A percentile compares a stretch with the other conserved stretches of the same genome.
Evolutionary conservation across 2,113 vertebrate species (phyloP).

Genomic region (Psettodes erumei): DNA sequence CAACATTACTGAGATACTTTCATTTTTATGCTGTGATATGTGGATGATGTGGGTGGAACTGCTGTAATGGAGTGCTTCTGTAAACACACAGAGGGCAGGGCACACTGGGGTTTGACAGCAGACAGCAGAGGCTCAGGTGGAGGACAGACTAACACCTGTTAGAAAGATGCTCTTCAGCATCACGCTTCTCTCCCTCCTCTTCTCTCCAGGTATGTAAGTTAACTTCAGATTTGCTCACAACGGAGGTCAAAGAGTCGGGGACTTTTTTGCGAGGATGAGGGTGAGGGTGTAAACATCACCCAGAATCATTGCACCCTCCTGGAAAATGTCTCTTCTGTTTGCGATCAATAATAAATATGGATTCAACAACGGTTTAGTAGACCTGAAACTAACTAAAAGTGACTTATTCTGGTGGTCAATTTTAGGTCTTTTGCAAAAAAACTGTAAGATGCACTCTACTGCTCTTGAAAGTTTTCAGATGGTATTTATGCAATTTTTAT

Average conservation of each 20-base stretch:
- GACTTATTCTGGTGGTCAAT: not conserved
- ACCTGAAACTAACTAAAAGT: not conserved
- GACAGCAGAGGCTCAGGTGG: not conserved
- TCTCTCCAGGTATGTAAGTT: constrained; percentile 66
- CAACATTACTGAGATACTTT: constrained; percentile 39
- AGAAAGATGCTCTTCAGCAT: constrained; percentile 50
- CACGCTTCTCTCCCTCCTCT: constrained; percentile 53
- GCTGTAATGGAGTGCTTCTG: constrained; percentile 12
- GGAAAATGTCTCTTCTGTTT: no score
- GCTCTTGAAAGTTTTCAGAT: not conserved
- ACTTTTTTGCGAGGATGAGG: not conserved
- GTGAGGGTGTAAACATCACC: not conserved
- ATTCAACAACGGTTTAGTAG: not conserved
- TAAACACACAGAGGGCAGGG: not conserved
- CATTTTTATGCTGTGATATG: not conserved
- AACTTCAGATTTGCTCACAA: not conserved
- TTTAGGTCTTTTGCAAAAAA: not conserved
- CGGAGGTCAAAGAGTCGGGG: not conserved
- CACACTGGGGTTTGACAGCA: constrained; percentile 17
- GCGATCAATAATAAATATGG: not conserved
- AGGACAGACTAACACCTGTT: constrained; percentile 8
- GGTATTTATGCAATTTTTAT: not conserved
- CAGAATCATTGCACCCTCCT: no score
- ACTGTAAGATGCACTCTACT: not conserved
- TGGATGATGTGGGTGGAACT: constrained; percentile 53